Conservation (phyloP, 2,888 invertebrate genomes). For the Sepiola atlantica region DNA sequence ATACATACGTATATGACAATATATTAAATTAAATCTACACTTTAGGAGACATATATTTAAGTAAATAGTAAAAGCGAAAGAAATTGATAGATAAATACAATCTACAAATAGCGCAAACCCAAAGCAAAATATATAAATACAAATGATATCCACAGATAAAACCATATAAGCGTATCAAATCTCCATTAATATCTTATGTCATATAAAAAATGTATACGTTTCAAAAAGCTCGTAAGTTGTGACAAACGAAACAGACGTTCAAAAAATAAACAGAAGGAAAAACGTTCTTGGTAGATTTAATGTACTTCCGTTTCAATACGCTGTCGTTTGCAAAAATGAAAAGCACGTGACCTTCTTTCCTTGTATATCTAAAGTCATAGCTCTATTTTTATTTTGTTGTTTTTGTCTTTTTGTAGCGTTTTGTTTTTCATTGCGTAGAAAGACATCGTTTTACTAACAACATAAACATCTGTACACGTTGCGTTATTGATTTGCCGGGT, state of each 20-base stretch:
- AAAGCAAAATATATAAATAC: not conserved
- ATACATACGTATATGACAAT: no score
- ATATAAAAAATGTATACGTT: not conserved
- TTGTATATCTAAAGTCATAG: no score
- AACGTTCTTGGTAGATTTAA: not conserved
- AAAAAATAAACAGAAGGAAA: not conserved
- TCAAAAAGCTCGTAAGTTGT: not conserved
- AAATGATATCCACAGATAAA: not conserved
- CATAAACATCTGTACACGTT: conserved; percentile 7
- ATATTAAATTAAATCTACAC: no score
- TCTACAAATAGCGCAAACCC: not conserved
- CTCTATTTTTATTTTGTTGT: not conserved
- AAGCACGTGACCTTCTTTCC: not conserved
- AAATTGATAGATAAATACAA: no score
- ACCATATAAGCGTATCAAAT: not conserved
- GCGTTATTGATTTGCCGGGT: not conserved
- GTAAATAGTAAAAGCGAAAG: no score
- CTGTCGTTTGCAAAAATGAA: not conserved
- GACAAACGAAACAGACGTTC: not conserved
- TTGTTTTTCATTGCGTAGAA: not conserved
- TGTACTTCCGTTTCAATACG: not conserved
- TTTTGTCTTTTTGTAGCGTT: not conserved
- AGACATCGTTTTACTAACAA: not conserved
- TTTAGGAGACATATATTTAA: no score
- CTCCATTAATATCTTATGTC: not conserved